Evolutionary conservation across 2,888 invertebrate genomes (phyloP).

Genomic region (Incurvaria masculella): DNA sequence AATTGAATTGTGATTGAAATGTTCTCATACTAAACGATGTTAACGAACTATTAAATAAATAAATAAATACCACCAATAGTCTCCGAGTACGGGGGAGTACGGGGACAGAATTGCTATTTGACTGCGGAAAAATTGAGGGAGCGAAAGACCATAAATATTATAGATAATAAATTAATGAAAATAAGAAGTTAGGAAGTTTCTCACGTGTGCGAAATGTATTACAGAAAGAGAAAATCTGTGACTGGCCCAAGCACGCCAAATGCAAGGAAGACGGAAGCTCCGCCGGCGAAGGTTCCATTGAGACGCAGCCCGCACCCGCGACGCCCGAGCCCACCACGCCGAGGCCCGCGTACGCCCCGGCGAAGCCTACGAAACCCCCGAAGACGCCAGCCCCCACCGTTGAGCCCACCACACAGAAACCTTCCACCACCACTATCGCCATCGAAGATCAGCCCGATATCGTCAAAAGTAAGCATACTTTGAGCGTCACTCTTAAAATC

Average conservation of each 20-base stretch:
- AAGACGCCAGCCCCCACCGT: constrained; percentile 21
- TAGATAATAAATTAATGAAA: no score
- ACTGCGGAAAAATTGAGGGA: no score
- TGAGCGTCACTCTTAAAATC: no score
- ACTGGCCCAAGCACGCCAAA: constrained; percentile 67
- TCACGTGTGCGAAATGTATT: constrained; percentile 9
- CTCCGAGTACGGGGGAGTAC: no score
- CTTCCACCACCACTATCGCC: constrained; percentile 15
- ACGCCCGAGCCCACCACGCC: constrained; percentile 16
- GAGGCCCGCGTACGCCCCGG: constrained; percentile 19
- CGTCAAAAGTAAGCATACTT: constrained; percentile 6
- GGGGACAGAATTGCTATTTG: no score
- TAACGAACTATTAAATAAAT: no score
- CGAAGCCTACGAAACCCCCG: constrained; percentile 16
- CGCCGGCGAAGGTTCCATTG: constrained; percentile 17
- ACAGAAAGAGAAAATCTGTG: constrained; percentile 62
- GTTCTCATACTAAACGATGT: no score
- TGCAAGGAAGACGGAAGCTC: constrained; percentile 40
- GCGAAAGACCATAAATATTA: no score
- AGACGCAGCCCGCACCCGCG: neutral
- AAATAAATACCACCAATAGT: no score
- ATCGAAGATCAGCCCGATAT: constrained; percentile 24
- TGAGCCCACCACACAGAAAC: constrained; percentile 19
- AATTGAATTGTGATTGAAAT: no score
- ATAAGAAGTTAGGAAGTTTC: constrained; percentile 3